Percentiles rank a stretch among this genome's conserved stretches.
Conservation (phyloP, 2,797 vertebrate genomes). For the Pangasius mekongensis region DNA sequence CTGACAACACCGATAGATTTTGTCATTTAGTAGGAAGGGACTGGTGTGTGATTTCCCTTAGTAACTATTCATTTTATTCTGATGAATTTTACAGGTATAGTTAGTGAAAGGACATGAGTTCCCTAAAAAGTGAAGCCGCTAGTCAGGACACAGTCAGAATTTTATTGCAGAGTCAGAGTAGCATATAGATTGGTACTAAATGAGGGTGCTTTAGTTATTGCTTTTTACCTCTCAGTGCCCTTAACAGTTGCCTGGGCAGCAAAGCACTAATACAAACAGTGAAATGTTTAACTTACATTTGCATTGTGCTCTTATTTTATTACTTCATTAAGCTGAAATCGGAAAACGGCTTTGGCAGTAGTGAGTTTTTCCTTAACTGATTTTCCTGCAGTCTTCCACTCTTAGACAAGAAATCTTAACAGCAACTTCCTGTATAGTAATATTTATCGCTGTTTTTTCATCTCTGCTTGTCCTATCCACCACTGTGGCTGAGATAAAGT, state of each 20-base stretch:
- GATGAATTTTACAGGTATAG: conserved; percentile 55
- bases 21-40: conserved; percentile 43
- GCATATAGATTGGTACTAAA: conserved; percentile 40
- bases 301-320: conserved; percentile 35
- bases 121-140: conserved; percentile 20
- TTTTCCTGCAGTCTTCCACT: conserved; percentile 5
- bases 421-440: conserved; percentile 18
- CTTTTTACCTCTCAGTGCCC: not conserved
- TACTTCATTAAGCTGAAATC: conserved; percentile 41
- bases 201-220: conserved; percentile 24
- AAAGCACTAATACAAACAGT: conserved; percentile 39
- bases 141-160: conserved; percentile 22
- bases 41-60: conserved; percentile 29
- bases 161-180: conserved; percentile 30
- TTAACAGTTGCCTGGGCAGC: conserved; percentile 39
- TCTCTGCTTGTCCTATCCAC: not conserved
- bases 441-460: not conserved
- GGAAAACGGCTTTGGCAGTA: conserved; percentile 25
- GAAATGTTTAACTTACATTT: conserved; percentile 35
- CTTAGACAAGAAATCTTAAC: conserved; percentile 24
- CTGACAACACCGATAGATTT: conserved; percentile 25
- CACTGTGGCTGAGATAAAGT: not conserved
- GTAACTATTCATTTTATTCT: conserved; percentile 36
- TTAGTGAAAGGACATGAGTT: conserved; percentile 26
- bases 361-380: conserved; percentile 30